Evolutionary conservation across 2,888 invertebrate genomes (phyloP).

Genomic region (Himalopsyche tibetana): DNA sequence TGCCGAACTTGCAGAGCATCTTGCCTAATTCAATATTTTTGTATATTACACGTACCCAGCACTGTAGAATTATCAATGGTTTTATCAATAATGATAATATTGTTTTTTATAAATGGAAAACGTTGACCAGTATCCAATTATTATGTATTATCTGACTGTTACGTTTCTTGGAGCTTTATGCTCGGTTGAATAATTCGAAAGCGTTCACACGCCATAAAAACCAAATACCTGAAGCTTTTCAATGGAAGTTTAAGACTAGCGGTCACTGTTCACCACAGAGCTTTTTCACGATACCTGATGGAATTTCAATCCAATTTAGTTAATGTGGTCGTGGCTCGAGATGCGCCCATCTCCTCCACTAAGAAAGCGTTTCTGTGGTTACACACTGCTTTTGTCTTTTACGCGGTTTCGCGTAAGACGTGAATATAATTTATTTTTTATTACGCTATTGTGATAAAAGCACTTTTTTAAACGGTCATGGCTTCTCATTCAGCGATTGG

Average conservation of each 20-base stretch:
- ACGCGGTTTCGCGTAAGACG: slow-evolving; percentile 1
- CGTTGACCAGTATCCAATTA: too few relatives aligned
- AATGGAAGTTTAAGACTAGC: neutral
- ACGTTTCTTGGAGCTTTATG: too few relatives aligned
- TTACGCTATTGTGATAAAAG: neutral
- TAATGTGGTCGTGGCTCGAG: neutral
- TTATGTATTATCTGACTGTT: too few relatives aligned
- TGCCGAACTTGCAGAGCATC: too few relatives aligned
- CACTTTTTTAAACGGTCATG: too few relatives aligned
- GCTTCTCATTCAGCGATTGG: too few relatives aligned
- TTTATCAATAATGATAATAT: too few relatives aligned
- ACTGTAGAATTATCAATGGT: too few relatives aligned
- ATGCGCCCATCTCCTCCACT: neutral
- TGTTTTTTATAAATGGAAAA: too few relatives aligned
- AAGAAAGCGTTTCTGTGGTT: slow-evolving; percentile 29
- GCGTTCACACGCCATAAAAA: slow-evolving; percentile 9
- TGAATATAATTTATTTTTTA: slow-evolving; percentile 7
- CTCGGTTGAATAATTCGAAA: too few relatives aligned
- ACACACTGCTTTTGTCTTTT: slow-evolving; percentile 2
- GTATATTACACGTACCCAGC: too few relatives aligned
- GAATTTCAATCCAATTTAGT: slow-evolving; percentile 26
- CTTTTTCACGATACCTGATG: neutral
- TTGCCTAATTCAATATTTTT: too few relatives aligned
- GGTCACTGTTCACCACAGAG: neutral
- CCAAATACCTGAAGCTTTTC: neutral